These are phyloP conservation scores for Naja naja DNA, from an alignment of 2,113 vertebrate species.

Conservation along the genomic window DNA sequence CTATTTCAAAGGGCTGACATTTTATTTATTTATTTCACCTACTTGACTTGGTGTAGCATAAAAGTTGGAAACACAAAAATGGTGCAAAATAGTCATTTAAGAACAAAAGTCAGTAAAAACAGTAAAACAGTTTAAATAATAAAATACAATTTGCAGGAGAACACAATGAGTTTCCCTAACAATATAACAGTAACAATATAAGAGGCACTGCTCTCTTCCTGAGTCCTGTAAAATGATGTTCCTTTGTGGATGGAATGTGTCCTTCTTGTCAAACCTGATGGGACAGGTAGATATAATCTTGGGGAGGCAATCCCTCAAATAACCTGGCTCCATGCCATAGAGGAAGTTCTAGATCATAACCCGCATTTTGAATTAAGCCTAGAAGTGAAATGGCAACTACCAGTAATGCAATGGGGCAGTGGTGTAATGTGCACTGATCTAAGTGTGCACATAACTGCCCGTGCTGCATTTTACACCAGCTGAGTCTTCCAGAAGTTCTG, in stretches of 20 bases:
- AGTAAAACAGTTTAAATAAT: too few species aligned
- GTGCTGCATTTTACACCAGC: not conserved
- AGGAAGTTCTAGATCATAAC: not conserved
- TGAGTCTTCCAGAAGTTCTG: not conserved
- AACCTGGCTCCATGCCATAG: not conserved
- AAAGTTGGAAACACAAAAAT: too few species aligned
- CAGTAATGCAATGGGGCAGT: not conserved
- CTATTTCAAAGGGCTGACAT: too few species aligned
- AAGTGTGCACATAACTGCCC: not conserved
- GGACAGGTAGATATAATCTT: not conserved
- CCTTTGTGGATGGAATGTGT: not conserved
- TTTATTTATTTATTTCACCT: too few species aligned
- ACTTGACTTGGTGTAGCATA: too few species aligned
- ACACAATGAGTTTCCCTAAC: too few species aligned
- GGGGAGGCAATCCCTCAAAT: not conserved
- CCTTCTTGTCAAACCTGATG: too few species aligned
- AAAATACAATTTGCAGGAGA: too few species aligned
- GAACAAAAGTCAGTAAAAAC: too few species aligned
- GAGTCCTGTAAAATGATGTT: not conserved
- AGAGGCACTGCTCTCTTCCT: not conserved
- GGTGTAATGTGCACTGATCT: not conserved
- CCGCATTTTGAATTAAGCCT: not conserved
- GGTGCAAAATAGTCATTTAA: too few species aligned
- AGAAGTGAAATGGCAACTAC: not conserved
- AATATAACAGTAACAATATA: too few species aligned